Evolutionary conservation across 1,140 invertebrate species (phyloP).

Genomic region (Drosophila dunni): DNA sequence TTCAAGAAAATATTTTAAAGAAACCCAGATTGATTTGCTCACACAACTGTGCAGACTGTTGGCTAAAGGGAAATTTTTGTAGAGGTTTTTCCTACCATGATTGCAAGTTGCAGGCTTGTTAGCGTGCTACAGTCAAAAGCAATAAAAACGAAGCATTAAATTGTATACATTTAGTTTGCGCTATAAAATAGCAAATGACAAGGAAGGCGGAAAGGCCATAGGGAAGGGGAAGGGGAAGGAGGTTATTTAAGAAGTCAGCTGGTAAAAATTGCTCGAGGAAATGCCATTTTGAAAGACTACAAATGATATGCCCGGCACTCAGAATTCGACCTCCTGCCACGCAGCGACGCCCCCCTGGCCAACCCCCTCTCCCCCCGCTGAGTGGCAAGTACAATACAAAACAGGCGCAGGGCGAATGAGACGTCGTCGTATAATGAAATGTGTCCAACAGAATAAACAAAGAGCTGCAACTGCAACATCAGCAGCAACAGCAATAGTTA

Average conservation of each 20-base stretch:
- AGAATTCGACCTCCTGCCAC: background rate
- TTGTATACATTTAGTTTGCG: conserved; percentile 77
- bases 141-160: conserved; percentile 70
- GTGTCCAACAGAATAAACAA: conserved; percentile 76
- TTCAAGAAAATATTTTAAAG: too few relatives aligned
- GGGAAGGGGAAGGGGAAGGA: too few relatives aligned
- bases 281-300: conserved; percentile 78
- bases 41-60: too few relatives aligned
- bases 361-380: too few relatives aligned
- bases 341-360: background rate
- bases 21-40: too few relatives aligned
- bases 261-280: conserved; percentile 80
- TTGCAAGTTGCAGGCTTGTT: conserved; percentile 55
- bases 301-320: conserved; percentile 60
- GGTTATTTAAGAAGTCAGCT: background rate
- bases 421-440: conserved; percentile 70
- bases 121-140: conserved; percentile 26
- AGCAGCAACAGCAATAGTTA: background rate
- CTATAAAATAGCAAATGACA: conserved; percentile 59
- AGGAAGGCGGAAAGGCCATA: conserved; percentile 6
- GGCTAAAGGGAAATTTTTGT: too few relatives aligned
- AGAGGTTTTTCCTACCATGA: background rate
- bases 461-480: conserved; percentile 53
- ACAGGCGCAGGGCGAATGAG: conserved; percentile 48
- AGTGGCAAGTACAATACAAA: conserved; percentile 64